Evolutionary conservation across 23 tunicate genomes (phyloP), one percentile per base, ranked within the genome.

Genomic region (Ascidia mentula): DNA sequence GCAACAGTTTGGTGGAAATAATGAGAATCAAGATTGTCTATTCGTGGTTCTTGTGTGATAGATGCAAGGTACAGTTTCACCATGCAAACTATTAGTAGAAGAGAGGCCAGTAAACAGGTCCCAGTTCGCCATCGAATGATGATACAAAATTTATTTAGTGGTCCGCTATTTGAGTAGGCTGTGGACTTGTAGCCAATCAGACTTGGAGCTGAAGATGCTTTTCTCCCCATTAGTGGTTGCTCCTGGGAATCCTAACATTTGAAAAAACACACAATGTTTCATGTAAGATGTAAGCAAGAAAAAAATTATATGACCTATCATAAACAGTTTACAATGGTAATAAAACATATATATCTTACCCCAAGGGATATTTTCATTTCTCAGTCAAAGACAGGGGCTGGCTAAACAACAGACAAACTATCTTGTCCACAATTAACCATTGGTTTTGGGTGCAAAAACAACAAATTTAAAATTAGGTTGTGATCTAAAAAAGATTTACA

Each of bases 41-140:
- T 53, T 53, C 12, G 22, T 53, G 65, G 65, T 9, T 53, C 65
- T 53, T 53, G 7, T 26, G 65, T 53, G 28, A 53, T 53, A 3
- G 65, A 53, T 53, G 65, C 65, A 20, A 53, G 65, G 13, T 53
- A 53, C 65, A 53, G 13, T 28, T 74, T 74, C 12, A 74, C 33
- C 40, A 74, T 6, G 46, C 78, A 74, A 26, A 74, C 12, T 1
- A 37, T 35, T 30, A 74, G 9, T 18, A 74, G 38, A 4, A 74
- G 78, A 12, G 78, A 35, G 4, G 28, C n/a, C 38, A 36, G 7
- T 6, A 72, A 34, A 74, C 12, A 74, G 18, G 40, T 74, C 6
- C 78, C 78, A 74, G 78, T 36, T 36, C n/a, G 12, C 78, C 78
- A 74, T 13, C n/a, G 38, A 1, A 74, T 74, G 38, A 72, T 31